Conservation (phyloP, 1,140 invertebrate species). For the Musca domestica region DNA sequence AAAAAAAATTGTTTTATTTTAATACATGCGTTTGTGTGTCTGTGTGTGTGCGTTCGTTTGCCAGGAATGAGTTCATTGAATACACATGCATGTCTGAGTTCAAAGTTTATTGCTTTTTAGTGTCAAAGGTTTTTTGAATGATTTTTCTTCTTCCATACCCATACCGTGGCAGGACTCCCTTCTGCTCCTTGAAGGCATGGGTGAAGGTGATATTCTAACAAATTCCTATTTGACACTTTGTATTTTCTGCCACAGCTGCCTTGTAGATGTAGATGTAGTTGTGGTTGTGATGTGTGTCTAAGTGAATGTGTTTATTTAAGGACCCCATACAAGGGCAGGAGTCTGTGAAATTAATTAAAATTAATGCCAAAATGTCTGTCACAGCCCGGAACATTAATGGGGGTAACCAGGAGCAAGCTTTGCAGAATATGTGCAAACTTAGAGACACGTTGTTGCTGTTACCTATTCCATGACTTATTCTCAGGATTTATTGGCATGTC, state of each 20-base stretch:
- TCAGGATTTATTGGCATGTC: too few species aligned
- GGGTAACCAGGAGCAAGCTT: too few species aligned
- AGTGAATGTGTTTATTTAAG: background rate
- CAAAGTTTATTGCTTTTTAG: conserved; percentile 3
- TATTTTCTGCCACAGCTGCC: background rate
- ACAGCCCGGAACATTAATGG: background rate
- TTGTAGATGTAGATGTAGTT: conserved; percentile 1
- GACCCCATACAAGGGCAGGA: background rate
- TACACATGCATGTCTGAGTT: background rate
- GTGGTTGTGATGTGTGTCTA: too few species aligned
- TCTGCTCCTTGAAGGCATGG: too few species aligned
- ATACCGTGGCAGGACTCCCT: too few species aligned
- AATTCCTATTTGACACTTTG: conserved; percentile 7
- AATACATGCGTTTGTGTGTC: background rate
- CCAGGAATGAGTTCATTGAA: background rate
- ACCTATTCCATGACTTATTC: too few species aligned
- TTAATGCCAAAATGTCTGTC: conserved; percentile 10
- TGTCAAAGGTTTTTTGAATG: background rate
- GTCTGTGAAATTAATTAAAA: conserved; percentile 6
- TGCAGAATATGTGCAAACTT: too few species aligned
- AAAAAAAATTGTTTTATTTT: too few species aligned
- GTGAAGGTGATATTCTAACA: background rate
- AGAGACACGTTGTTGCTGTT: too few species aligned
- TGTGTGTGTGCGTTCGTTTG: background rate
- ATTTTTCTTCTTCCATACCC: too few species aligned